Base-by-base conservation (phyloP, 2,797 vertebrate species). In the Knipowitschia caucasica region DNA sequence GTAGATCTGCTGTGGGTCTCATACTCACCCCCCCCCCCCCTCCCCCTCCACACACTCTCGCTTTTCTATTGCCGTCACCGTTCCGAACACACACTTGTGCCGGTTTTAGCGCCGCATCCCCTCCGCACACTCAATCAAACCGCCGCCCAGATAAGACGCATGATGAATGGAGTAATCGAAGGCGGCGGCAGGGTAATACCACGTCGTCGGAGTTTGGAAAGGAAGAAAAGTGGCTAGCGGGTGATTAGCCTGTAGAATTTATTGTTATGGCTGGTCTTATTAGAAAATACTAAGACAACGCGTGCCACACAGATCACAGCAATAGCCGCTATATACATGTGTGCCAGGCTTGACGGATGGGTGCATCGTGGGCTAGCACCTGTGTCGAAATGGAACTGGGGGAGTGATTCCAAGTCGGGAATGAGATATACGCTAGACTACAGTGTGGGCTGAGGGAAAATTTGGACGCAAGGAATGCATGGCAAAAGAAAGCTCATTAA, bases 111-210 rank as follows among this genome's bases (percentile, higher is more conserved):
- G 42, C 65, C 59, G 53, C 61, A 58, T 73, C 80, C 69, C n/a
- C 46, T 44, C 40, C 59, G 67, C 75, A 71, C 70, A 84, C 80
- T 84, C 76, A 75, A 81, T 85, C 83, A 86, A 79, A 81, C 44
- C 59, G 15, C 53, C 46, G 34, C 59, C 56, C 78, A 83, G 81
- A 89, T 88, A 88, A 85, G 78, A 81, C 69, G 55, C 70, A 74
- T 89, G 87, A 90, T 88, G 83, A 79, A 90, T 89, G 77, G 83
- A 3, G 73, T 88, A 82, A 86, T 89, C 80, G 85, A 73, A 83
- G 75, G 73, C 73, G 60, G 81, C 64, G 49, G 76, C 78, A 46
- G 70, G 68, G 77, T 84, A 83, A 87, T 82, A 81, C 78, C 51
- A 69, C 77, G 70, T 61, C 60, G 74, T 83, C 58, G 52, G 67